Evolutionary conservation across 2,888 invertebrate genomes (phyloP).

Genomic region (Mythimna loreyi): DNA sequence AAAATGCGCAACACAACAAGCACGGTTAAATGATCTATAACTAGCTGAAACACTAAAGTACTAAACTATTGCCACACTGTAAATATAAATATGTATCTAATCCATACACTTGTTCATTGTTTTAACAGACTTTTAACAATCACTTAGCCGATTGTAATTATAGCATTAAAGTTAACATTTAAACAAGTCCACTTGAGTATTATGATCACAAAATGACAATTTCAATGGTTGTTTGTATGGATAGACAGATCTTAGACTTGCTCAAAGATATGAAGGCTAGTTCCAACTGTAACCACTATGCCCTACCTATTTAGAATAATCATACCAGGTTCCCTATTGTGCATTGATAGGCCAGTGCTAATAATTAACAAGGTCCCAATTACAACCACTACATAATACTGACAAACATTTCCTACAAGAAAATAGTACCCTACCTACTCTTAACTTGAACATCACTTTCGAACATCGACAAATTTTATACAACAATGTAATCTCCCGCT

Average conservation of each 20-base stretch:
- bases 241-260: slow-evolving; percentile 13
- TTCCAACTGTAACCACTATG: slow-evolving; percentile 36
- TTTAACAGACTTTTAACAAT: slow-evolving; percentile 2
- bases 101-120: not conserved
- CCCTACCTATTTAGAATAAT: slow-evolving; percentile 35
- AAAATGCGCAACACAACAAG: slow-evolving; percentile 11
- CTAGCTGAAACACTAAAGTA: slow-evolving; percentile 20
- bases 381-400: slow-evolving; percentile 67
- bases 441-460: slow-evolving; percentile 30
- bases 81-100: slow-evolving; percentile 7
- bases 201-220: slow-evolving; percentile 4
- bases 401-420: slow-evolving; percentile 60
- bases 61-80: slow-evolving; percentile 20
- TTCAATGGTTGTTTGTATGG: slow-evolving; percentile 1
- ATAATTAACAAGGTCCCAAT: slow-evolving; percentile 58
- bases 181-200: slow-evolving; percentile 5
- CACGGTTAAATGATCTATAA: slow-evolving; percentile 9
- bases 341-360: slow-evolving; percentile 59
- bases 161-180: not conserved
- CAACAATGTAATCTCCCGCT: not conserved
- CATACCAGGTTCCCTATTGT: slow-evolving; percentile 50
- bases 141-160: slow-evolving; percentile 2
- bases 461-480: not conserved
- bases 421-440: slow-evolving; percentile 57
- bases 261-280: slow-evolving; percentile 30